Evolutionary conservation across 2,797 vertebrate species (phyloP).

Genomic region (Cynopterus sphinx): DNA sequence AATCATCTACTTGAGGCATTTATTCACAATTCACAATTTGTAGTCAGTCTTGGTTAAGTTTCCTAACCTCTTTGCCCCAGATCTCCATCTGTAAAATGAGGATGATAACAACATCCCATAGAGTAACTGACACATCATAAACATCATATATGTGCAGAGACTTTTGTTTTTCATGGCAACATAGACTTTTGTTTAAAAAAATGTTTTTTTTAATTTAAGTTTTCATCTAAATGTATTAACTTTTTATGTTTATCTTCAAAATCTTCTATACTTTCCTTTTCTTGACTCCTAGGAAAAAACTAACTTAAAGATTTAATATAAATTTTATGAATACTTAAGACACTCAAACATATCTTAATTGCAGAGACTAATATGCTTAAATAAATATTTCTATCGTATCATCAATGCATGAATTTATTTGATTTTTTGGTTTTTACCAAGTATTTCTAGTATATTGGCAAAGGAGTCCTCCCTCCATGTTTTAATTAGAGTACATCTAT

Average conservation of each 20-base stretch:
- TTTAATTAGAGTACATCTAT: background rate
- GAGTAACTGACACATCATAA: fast-evolving
- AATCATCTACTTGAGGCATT: background rate
- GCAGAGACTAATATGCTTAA: background rate
- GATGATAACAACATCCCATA: background rate
- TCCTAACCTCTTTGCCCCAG: background rate
- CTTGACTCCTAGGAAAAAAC: background rate
- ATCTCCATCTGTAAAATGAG: background rate
- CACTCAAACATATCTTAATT: background rate
- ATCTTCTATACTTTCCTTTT: background rate
- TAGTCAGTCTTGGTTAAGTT: background rate
- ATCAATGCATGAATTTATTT: background rate
- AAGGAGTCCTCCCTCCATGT: background rate
- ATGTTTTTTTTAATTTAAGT: background rate
- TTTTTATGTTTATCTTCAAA: background rate
- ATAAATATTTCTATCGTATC: background rate
- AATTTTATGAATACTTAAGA: background rate
- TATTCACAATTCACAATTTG: background rate
- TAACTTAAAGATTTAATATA: background rate
- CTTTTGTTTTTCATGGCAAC: too few species aligned
- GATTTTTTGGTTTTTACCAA: background rate
- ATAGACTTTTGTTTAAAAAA: background rate
- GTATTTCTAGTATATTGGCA: background rate
- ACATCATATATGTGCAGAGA: background rate
- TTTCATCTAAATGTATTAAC: background rate